Base-by-base conservation (phyloP, 2,888 invertebrate species). In the Agonopterix subpropinquella region DNA sequence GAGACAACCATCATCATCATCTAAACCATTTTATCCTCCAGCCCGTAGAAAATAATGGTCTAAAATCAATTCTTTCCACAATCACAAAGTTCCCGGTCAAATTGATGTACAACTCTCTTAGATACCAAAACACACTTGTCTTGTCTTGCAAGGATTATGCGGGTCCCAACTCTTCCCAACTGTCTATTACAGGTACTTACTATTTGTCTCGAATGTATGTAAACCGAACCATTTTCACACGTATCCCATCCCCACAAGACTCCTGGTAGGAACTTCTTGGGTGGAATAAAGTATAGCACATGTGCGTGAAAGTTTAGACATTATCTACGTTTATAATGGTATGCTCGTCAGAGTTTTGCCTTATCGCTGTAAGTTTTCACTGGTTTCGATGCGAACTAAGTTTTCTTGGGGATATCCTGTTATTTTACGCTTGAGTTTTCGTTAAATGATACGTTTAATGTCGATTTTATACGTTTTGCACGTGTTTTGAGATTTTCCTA, bases 321-420 rank as follows among this genome's bases (percentile, higher is more conserved):
- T 56, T 56, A 56, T 52, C 53, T 54, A 11, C 43, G 47, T 37
- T 47, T 53, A 51, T 52, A 50, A 50, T 52, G 51, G 49, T 44
- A 46, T 42, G 47, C 41, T 43, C 47, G 52, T 52, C 48, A 48
- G 51, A 54, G 47, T 53, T 43, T 9, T 46, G 36, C 46, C 48
- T 50, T 54, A 54, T 52, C 52, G 28, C 7, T 50, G 11, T 36
- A 47, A 54, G 47, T 46, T 54, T 43, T 46, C 41, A 42, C 39
- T 45, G 37, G 49, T 7, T 28, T 9, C 44, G 7, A 15, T 15
- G 37, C 39, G 36, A 9, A 11, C 15, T 18, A 39, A 45, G 45
- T 45, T 37, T 9, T 37, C 37, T 15, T 45, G 28, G 28, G 7
- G 28, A 28, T 28, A 28, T 18, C 18, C 15, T 8, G 13, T 41